Base-by-base conservation (phyloP, 1,140 invertebrate species). In the Ylistrum balloti region DNA sequence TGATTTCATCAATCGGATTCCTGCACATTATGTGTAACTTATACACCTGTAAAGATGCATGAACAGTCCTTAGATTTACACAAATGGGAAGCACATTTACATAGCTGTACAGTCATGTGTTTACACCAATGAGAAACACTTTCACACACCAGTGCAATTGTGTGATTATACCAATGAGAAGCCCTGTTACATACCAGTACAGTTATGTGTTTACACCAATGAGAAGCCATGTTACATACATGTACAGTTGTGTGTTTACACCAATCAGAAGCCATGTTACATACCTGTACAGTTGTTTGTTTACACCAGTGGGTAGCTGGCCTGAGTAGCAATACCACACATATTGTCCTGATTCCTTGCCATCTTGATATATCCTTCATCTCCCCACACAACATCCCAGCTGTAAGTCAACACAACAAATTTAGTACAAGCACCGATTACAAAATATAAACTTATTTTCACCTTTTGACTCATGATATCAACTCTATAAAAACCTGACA, bases 361-460 rank as follows among this genome's bases (percentile, higher is more conserved):
- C 97, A 99, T 99, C 96, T 98, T 98, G 93, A 99, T 98, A 96
- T 98, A 99, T 33, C 99, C 99, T 0, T 98, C 94, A 13, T 98
- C 97, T 38, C 99, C 99, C 99, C 98, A 99, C 0, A 96, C 96
- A 91, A 96, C 96, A 48, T 98, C 97, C 98, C 98, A 99, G 97
- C 95, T 95, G 91, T 35, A 93, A 94, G 20, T 28, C 56, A 88
- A 89, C 13, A 86, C 33, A 11, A 0, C 9, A 90, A 17, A 28
- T 28, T 28, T 3, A 28, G 28, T n/a, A 11, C 11, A 74, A 7
- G 56, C 41, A 13, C 9, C 41, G 20, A 45, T 17, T 45, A 45
- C 41, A 45, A 45, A 45, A 45, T 17, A 38, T 5, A 38, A 5
- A 38, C 5, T 38, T 38, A 38, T 13, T 7, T 38, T 38, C 13